Base-by-base conservation (phyloP, 2,113 vertebrate species). In the Thamnaconus septentrionalis region DNA sequence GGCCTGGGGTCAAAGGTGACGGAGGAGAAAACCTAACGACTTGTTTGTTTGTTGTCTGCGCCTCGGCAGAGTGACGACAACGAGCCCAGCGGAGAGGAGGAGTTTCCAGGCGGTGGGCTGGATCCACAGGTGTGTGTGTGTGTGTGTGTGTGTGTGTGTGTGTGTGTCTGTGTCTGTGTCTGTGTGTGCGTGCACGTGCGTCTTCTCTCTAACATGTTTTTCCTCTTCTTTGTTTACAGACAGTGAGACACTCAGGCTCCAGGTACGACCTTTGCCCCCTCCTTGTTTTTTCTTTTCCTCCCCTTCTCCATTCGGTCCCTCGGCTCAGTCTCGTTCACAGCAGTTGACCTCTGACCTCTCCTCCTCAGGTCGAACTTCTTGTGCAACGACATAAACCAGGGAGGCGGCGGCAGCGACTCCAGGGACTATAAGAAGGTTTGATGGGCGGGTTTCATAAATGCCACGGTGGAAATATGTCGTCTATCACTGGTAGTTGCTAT, bases 371-470 rank as follows among this genome's bases (percentile, higher is more conserved):
- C 78, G 43, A 67, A 79, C 46, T 40, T 46, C 7, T 75, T 85
- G 12, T 82, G 61, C 54, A 86, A 92, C 4, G 87, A 90, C 75
- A 72, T 68, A 44, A 69, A 79, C 52, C 64, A 75, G 51, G 79
- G 82, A 53, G 79, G 79, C 18, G 89, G 89, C 1, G 79, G 82
- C 50, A 78, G 79, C 12, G 89, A 89, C 1, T 62, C 56, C 1
- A 92, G 91, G 61, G 92, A 94, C 73, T 94, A 91, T 71, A 94
- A 92, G 64, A 92, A 92, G 90, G 92, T 93, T 5, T 40, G 41
- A 45, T 53, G 5, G 18, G 18, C 18, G 18, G 18, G 18, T 31
- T 31, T 31, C 18, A 31, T 31, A 31, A 31, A 31, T 31, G 18
- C 9, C 10, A 7, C 47, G 39, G 48, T 45, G 44, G 5, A 4